phyloP scores from a whole-genome alignment of 2,888 invertebrate species.

The Melinaea marsaeus region DNA sequence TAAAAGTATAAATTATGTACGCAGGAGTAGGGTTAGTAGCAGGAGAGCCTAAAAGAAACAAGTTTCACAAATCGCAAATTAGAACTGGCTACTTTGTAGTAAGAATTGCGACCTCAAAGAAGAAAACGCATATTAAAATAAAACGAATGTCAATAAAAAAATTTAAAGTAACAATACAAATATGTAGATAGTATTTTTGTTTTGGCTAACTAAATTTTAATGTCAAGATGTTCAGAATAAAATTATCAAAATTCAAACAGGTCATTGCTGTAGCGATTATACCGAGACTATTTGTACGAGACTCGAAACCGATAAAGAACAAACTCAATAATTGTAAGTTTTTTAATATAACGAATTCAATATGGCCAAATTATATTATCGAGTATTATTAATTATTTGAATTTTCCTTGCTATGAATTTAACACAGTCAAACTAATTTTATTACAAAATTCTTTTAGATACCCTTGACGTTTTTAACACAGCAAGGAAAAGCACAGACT shows the following conservation, averaged over 20 bases:
- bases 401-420: too few species aligned
- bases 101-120: conserved; percentile 3
- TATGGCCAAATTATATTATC: not conserved
- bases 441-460: conserved; percentile 12
- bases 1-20: too few species aligned
- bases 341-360: not conserved
- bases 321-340: conserved; percentile 48
- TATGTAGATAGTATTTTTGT: not conserved
- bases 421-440: not conserved
- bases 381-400: too few species aligned
- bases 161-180: conserved; percentile 2
- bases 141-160: conserved; percentile 20
- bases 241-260: conserved; percentile 45
- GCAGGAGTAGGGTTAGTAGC: too few species aligned
- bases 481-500: conserved; percentile 19
- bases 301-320: conserved; percentile 35
- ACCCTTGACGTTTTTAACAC: conserved; percentile 16
- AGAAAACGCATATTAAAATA: conserved; percentile 9
- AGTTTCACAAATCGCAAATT: not conserved
- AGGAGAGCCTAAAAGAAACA: too few species aligned
- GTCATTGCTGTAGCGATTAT: conserved; percentile 39
- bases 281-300: conserved; percentile 40
- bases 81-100: not conserved
- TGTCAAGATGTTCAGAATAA: conserved; percentile 45
- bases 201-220: conserved; percentile 19